Conservation (phyloP, 2,888 invertebrate genomes). For the Lagria hirta region DNA sequence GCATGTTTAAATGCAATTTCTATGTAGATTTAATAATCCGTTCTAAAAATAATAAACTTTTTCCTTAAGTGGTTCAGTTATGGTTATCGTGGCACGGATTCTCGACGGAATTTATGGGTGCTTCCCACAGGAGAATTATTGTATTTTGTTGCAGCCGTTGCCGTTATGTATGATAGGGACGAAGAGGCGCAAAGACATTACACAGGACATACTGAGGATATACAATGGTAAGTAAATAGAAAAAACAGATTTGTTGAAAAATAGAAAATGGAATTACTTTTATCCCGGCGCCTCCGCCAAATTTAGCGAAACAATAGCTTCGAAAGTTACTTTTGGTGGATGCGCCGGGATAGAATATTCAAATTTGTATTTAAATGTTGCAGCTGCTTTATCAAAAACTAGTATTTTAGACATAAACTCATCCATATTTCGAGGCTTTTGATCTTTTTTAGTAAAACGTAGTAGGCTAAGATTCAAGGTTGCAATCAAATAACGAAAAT, state of each 20-base stretch:
- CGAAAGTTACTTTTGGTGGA: too few species aligned
- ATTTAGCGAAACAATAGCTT: too few species aligned
- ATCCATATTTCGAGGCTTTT: too few species aligned
- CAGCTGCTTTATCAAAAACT: too few species aligned
- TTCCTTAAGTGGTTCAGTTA: constrained; percentile 60
- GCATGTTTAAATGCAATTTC: constrained; percentile 29
- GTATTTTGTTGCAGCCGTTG: constrained; percentile 91
- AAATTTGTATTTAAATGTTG: too few species aligned
- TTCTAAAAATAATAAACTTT: constrained; percentile 1
- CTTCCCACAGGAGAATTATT: constrained; percentile 90
- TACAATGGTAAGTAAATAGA: constrained; percentile 71
- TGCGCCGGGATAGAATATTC: too few species aligned
- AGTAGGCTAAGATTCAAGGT: too few species aligned
- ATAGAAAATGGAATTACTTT: too few species aligned
- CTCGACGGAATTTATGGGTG: constrained; percentile 87
- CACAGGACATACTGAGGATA: constrained; percentile 88
- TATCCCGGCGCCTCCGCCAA: too few species aligned
- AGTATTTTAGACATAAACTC: too few species aligned
- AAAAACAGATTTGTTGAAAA: constrained; percentile 2
- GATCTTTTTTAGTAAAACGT: too few species aligned
- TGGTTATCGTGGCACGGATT: constrained; percentile 91
- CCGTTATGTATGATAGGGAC: constrained; percentile 82
- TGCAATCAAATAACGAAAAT: too few species aligned
- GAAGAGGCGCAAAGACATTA: constrained; percentile 89
- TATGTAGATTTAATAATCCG: constrained; percentile 26